Base-by-base conservation (phyloP, 2,888 invertebrate species). In the Ormyrus pomaceus region DNA sequence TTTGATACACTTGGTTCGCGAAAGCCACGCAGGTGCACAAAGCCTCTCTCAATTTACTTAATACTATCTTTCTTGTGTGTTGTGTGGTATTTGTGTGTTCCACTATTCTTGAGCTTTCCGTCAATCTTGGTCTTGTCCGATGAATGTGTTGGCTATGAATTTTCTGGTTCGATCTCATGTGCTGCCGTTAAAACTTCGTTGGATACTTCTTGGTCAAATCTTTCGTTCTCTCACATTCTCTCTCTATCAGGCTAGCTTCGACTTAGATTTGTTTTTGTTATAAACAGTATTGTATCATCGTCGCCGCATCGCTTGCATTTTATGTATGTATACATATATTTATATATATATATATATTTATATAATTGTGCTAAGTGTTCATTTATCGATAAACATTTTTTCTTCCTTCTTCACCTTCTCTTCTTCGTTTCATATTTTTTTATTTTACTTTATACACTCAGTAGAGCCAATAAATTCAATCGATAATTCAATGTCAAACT, bases 351-450 rank as follows among this genome's bases (percentile, higher is more conserved):
- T 80, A 82, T 83, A 77, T 77, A 82, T 82, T 85, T 85, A 84
- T 86, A 87, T 88, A 89, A 89, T 89, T 89, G 89, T 89, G 89
- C 89, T 89, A 89, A 88, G 85, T 88, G 88, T 84, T 84, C 84
- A 82, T 84, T 81, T 84, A 83, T 84, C 83, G 82, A 83, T 83
- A 83, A 83, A 83, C 83, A 69, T 82, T 82, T 83, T 81, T 77
- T 84, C 81, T 84, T 85, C 83, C 82, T 83, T 85, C 84, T 82
- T 81, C 76, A 58, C 68, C 11, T 48, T 55, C 64, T 64, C 48
- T 45, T 71, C 59, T 80, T 76, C 71, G 58, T 76, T 71, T 64
- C 51, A 53, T 74, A 79, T 85, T 82, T 83, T 64, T 61, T 61
- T 76, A 56, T 45, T 74, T 71, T 73, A 65, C 86, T 89, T 88